Conservation (phyloP, 2,888 invertebrate genomes). For the Hedychridium roseum region DNA sequence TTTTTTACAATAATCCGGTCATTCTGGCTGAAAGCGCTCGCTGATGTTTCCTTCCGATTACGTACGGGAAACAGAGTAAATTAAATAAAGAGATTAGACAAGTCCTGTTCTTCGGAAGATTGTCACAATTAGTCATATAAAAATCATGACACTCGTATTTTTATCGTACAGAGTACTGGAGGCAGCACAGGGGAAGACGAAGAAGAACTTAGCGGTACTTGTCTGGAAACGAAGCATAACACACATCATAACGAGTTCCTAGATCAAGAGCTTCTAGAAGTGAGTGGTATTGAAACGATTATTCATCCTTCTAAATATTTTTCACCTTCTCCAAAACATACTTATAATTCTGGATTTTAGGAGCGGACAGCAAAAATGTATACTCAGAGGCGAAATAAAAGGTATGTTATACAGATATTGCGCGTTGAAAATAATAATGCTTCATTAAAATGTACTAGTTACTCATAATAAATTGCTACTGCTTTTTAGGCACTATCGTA, state of each 20-base stretch:
- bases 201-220: conserved; percentile 62
- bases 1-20: no score
- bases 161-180: conserved; percentile 66
- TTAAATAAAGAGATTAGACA: no score
- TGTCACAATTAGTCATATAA: no score
- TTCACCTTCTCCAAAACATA: no score
- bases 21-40: no score
- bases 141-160: no score
- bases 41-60: no score
- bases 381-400: conserved; percentile 64
- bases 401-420: conserved; percentile 46
- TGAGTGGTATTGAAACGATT: conserved; percentile 47
- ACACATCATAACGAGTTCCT: conserved; percentile 65
- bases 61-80: no score
- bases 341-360: no score
- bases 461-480: conserved; percentile 36
- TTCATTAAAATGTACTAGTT: conserved; percentile 27
- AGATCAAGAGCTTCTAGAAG: conserved; percentile 56
- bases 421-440: conserved; percentile 10
- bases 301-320: no score
- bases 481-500: conserved; percentile 46
- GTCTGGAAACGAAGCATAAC: conserved; percentile 65
- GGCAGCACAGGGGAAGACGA: conserved; percentile 69
- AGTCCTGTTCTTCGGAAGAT: no score
- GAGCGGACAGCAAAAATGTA: conserved; percentile 57